Conservation (phyloP, 2,797 vertebrate species). For the Phoxinus dragarum region DNA sequence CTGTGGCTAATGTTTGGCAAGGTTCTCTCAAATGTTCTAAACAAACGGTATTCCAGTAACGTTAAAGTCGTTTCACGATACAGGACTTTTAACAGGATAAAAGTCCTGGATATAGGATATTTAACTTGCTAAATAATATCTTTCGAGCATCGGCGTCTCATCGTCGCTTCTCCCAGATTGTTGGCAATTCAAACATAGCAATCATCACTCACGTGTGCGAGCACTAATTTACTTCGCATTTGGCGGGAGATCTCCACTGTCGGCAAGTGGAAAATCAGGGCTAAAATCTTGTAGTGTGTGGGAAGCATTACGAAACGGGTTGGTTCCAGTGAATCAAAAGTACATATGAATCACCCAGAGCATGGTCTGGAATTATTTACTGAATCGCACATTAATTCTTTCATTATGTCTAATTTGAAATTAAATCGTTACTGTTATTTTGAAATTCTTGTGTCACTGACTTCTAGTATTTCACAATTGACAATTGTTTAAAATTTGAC, state of each 20-base stretch:
- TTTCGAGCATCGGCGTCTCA: neutral
- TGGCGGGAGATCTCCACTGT: neutral
- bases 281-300: neutral
- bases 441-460: neutral
- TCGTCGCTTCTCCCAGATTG: neutral
- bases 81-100: neutral
- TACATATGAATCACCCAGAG: neutral
- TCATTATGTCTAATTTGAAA: neutral
- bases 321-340: neutral
- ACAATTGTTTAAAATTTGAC: neutral
- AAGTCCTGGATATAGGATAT: neutral
- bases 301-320: neutral
- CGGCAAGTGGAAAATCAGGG: neutral
- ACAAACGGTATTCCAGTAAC: too few species aligned
- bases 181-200: neutral
- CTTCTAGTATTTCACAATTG: neutral
- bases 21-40: too few species aligned
- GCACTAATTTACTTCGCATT: neutral
- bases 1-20: too few species aligned
- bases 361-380: neutral
- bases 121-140: neutral
- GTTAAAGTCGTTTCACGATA: neutral
- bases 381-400: neutral
- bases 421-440: neutral
- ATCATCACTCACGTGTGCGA: neutral